Evolutionary conservation across 2,113 vertebrate species (phyloP).

Genomic region (Axis porcinus): DNA sequence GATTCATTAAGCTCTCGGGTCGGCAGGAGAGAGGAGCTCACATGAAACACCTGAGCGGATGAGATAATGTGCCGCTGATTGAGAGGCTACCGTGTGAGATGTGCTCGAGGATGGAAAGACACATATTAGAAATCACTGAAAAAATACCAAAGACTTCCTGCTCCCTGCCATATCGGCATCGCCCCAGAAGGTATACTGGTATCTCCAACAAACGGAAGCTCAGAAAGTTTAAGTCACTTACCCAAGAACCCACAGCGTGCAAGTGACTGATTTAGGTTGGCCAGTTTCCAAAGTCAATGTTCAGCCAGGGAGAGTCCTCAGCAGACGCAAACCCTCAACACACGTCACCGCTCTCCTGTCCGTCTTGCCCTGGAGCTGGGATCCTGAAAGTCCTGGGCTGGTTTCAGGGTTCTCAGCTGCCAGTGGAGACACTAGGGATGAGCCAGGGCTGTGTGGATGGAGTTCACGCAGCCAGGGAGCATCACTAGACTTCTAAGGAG

Average conservation of each 20-base stretch:
- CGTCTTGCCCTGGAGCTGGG: neutral
- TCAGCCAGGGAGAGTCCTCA: neutral
- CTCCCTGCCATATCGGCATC: neutral
- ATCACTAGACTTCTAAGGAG: conserved; percentile 1
- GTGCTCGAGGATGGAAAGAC: neutral
- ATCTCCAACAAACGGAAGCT: neutral
- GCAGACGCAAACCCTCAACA: neutral
- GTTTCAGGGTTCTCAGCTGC: neutral
- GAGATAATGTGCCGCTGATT: conserved; percentile 45
- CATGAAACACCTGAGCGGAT: conserved; percentile 44
- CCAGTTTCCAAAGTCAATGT: neutral
- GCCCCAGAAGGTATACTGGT: neutral
- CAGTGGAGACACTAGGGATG: neutral
- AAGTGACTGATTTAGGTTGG: neutral
- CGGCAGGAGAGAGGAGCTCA: neutral
- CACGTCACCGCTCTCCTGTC: neutral
- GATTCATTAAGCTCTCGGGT: conserved; percentile 25
- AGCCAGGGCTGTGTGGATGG: neutral
- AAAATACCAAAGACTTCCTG: neutral
- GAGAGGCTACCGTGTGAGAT: conserved; percentile 7
- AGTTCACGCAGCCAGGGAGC: neutral
- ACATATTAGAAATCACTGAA: neutral
- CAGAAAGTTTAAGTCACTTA: neutral
- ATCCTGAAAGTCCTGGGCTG: neutral
- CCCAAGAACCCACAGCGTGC: neutral